Base-by-base conservation (phyloP, 1,140 invertebrate genomes). In the Ceratosolen fusciceps region DNA sequence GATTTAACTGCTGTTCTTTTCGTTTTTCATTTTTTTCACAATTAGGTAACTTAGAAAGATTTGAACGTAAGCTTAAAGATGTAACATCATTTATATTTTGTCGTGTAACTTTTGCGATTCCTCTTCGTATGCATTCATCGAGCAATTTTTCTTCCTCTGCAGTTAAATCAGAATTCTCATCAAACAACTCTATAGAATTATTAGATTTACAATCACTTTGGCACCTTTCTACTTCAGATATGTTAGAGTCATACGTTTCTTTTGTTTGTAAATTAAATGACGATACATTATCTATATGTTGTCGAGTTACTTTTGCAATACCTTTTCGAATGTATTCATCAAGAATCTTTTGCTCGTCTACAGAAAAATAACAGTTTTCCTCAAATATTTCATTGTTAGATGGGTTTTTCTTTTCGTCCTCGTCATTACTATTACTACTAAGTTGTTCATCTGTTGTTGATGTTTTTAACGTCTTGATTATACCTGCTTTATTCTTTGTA, bases 111-210 rank as follows among this genome's bases (percentile, higher is more conserved):
- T 95, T 94, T 65, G 93, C 92, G 92, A 95, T 95, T 56, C 93
- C 94, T 4, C 93, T 95, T 72, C 94, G 92, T 83, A 96, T 96
- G 82, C 95, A 96, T 84, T 96, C 93, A 43, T 94, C 93, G 0
- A 96, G 87, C 60, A 96, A 90, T 80, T 95, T 91, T 54, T 94
- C 94, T 81, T 93, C 93, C 19, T 93, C 93, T 5, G 92, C 93
- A 47, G 92, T 92, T 29, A 92, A 84, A 83, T 92, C 93, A 31
- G 92, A 94, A 84, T 93, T 93, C 77, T 92, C 92, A 47, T 68
- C 67, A 29, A 75, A 74, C n/a, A 80, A 75, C 60, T 90, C 86
- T 43, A 58, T 26, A 39, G 74, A 76, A 65, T 37, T 39, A 65
- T 88, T 87, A 70, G 84, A 83, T 24, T 74, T 72, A 39, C 83